Conservation (phyloP, 1,140 invertebrate species). For the Charaxes varanes region DNA sequence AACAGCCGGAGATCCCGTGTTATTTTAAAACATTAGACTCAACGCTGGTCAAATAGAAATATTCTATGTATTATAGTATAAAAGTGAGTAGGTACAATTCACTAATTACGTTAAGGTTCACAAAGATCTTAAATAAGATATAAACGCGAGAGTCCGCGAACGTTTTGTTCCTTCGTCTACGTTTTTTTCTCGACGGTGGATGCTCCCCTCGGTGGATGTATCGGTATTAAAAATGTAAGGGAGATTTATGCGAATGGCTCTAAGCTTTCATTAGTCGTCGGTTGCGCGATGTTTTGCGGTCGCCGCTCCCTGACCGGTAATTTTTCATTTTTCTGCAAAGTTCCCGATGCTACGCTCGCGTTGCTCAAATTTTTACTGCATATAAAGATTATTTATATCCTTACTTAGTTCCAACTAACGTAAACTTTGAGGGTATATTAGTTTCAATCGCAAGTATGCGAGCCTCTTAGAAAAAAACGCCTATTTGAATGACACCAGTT, state of each 20-base stretch:
- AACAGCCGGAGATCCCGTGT: no score
- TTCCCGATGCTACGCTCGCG: constrained; percentile 51
- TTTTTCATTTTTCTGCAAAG: constrained; percentile 69
- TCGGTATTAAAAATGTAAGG: constrained; percentile 74
- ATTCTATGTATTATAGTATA: no score
- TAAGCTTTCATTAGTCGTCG: constrained; percentile 73
- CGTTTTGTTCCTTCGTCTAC: constrained; percentile 58
- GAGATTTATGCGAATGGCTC: constrained; percentile 72
- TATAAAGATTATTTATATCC: constrained; percentile 71
- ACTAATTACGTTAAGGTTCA: no score
- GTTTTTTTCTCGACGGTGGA: constrained; percentile 47
- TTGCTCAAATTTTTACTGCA: constrained; percentile 66
- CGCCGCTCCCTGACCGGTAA: constrained; percentile 70
- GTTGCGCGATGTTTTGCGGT: constrained; percentile 66
- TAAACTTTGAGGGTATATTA: no score
- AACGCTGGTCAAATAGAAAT: no score
- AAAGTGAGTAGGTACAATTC: no score
- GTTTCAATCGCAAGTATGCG: no score
- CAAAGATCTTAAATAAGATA: constrained; percentile 73
- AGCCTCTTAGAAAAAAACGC: no score
- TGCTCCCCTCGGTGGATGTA: constrained; percentile 64
- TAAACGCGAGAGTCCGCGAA: constrained; percentile 59
- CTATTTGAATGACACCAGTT: no score
- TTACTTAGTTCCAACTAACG: constrained; percentile 51
- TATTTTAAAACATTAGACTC: no score